phyloP scores from a whole-genome alignment of 2,113 vertebrate genomes.

The Elgaria multicarinata region DNA sequence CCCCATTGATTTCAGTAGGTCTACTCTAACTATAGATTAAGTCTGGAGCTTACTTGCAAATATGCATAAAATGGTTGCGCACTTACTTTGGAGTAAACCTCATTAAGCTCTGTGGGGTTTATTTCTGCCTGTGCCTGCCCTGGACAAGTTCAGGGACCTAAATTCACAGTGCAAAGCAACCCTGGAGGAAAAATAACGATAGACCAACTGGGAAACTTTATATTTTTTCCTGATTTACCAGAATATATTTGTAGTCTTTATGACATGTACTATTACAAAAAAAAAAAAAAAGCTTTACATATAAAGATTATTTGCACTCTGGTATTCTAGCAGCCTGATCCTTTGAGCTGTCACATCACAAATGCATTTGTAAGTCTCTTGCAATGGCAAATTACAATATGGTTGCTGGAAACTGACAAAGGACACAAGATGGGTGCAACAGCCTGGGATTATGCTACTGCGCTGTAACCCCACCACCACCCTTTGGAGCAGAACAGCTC shows the following conservation, averaged over 20 bases:
- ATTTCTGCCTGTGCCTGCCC: not conserved
- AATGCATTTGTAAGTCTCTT: not conserved
- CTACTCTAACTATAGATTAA: too few species aligned
- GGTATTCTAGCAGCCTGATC: not conserved
- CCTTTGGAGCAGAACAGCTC: not conserved
- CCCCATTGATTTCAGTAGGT: too few species aligned
- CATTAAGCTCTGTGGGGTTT: not conserved
- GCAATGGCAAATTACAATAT: not conserved
- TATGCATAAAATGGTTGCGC: not conserved
- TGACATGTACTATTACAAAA: not conserved
- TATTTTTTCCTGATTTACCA: not conserved
- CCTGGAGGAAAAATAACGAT: not conserved
- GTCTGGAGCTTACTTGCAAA: not conserved
- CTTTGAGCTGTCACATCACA: not conserved
- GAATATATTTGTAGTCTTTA: not conserved
- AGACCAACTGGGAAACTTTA: not conserved
- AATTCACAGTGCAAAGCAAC: slow-evolving; percentile 16
- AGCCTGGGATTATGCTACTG: not conserved
- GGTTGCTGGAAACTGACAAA: not conserved
- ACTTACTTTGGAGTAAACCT: not conserved
- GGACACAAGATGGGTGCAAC: not conserved
- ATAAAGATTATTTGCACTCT: not conserved
- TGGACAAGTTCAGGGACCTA: not conserved
- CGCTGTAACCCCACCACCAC: too few species aligned
- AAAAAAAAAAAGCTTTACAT: too few species aligned